A percentile compares a stretch with the other conserved stretches of the same genome.
Conservation (phyloP, 2,888 invertebrate species). For the Metacarcinus magister region DNA sequence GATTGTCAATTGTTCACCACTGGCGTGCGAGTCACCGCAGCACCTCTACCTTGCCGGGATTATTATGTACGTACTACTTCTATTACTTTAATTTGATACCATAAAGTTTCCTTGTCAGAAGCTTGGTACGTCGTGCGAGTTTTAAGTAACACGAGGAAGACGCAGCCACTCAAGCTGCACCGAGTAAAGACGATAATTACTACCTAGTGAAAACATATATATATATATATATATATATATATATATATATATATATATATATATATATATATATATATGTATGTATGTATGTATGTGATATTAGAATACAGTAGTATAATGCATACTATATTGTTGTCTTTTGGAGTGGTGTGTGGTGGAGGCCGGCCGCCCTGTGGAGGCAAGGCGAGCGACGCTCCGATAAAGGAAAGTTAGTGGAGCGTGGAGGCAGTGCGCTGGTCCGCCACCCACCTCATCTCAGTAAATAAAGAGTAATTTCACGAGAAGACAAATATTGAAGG, state of each 20-base stretch:
- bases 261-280: conserved; percentile 53
- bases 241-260: conserved; percentile 47
- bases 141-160: too few species aligned
- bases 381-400: background rate
- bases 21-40: background rate
- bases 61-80: background rate
- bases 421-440: conserved; percentile 12
- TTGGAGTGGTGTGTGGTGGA: background rate
- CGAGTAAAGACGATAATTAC: too few species aligned
- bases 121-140: background rate
- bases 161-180: too few species aligned
- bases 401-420: background rate
- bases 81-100: background rate
- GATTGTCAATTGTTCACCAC: background rate
- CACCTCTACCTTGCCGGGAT: background rate
- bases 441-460: conserved; percentile 59
- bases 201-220: too few species aligned
- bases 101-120: background rate
- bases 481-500: conserved; percentile 62
- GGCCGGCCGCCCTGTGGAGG: background rate
- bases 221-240: background rate
- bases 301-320: background rate
- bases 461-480: conserved; percentile 60
- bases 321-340: background rate
- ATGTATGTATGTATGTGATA: background rate